Evolutionary conservation across 2,113 vertebrate genomes (phyloP).

Genomic region (Psilopsiagon aymara): DNA sequence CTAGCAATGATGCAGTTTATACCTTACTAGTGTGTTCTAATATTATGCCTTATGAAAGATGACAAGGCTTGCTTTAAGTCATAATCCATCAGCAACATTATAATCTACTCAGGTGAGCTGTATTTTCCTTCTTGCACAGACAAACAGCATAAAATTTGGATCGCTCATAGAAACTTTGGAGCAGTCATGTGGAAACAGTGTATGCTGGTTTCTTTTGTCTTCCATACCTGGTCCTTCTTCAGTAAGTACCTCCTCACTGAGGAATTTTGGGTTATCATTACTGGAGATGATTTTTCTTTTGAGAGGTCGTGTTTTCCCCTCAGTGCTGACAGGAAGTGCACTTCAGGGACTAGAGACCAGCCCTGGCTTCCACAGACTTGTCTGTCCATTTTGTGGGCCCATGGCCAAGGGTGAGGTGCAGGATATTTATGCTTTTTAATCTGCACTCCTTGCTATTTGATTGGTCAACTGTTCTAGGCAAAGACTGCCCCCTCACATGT

Average conservation of each 20-base stretch:
- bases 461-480: background rate
- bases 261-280: background rate
- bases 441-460: background rate
- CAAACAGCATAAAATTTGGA: conserved; percentile 26
- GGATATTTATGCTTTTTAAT: background rate
- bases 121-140: conserved; percentile 23
- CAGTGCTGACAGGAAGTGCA: background rate
- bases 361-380: fast-evolving
- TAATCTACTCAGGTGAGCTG: conserved; percentile 22
- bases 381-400: background rate
- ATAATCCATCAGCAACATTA: conserved; percentile 25
- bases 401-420: background rate
- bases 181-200: background rate
- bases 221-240: background rate
- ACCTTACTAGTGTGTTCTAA: background rate
- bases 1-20: conserved; percentile 26
- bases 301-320: background rate
- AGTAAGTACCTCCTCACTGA: background rate
- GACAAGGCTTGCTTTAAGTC: conserved; percentile 36
- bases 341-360: background rate
- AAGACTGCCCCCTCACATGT: background rate
- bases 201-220: background rate
- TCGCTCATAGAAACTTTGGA: conserved; percentile 7
- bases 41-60: conserved; percentile 33
- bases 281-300: background rate